Percentiles rank a stretch among this genome's conserved stretches.
Conservation (phyloP, 2,888 invertebrate species). For the Drosophila lutescens region DNA sequence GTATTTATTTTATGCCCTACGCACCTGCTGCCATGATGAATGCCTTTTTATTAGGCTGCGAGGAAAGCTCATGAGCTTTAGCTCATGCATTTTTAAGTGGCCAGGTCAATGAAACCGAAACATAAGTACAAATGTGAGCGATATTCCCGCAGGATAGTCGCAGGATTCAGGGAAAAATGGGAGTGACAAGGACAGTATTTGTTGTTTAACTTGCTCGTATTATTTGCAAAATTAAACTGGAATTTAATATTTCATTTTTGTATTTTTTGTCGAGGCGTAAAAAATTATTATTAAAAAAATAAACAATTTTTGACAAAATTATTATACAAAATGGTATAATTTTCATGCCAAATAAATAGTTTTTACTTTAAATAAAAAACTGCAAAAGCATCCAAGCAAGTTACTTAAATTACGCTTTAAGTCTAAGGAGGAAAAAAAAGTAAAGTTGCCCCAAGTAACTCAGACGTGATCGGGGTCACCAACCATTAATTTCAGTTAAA, state of each 20-base stretch:
- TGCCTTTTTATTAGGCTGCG: slow-evolving; percentile 57
- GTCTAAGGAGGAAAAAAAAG: too few species aligned
- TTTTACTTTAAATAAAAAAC: too few species aligned
- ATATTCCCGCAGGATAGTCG: slow-evolving; percentile 1
- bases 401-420: too few species aligned
- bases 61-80: slow-evolving; percentile 45
- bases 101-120: slow-evolving; percentile 26
- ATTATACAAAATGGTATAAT: too few species aligned
- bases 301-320: too few species aligned
- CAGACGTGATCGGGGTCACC: slow-evolving; percentile 20
- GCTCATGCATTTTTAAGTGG: slow-evolving; percentile 69
- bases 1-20: neutral
- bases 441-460: neutral
- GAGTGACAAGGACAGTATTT: neutral
- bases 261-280: too few species aligned
- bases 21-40: slow-evolving; percentile 61
- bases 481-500: slow-evolving; percentile 18
- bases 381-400: too few species aligned
- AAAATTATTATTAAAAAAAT: too few species aligned
- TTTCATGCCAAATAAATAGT: too few species aligned
- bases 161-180: neutral
- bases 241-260: neutral
- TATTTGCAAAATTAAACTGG: neutral
- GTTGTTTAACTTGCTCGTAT: neutral
- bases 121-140: slow-evolving; percentile 9